A percentile compares a stretch with the other conserved stretches of the same genome.
These are phyloP conservation scores for Nothura maculosa DNA, from an alignment of 2,797 vertebrate genomes.

Conservation along the genomic window DNA sequence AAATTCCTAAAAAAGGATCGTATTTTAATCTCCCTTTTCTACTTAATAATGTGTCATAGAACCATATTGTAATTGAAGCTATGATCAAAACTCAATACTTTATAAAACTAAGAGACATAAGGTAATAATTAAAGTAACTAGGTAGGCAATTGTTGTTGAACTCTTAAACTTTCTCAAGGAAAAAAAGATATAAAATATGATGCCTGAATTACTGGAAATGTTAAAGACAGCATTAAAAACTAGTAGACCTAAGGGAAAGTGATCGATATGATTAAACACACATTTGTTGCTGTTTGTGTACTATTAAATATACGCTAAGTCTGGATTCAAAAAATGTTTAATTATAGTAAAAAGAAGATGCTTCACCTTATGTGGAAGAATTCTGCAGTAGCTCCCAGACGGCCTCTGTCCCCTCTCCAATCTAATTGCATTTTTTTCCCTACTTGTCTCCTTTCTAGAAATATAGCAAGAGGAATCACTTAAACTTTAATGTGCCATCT, in stretches of 20 bases:
- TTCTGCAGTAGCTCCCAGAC: conserved; percentile 4
- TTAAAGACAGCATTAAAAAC: conserved; percentile 48
- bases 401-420: neutral
- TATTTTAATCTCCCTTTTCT: conserved; percentile 17
- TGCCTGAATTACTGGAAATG: conserved; percentile 52
- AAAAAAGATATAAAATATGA: neutral
- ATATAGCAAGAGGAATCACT: conserved; percentile 17
- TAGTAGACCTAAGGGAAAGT: conserved; percentile 11
- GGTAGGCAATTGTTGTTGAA: conserved; percentile 23
- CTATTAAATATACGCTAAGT: neutral
- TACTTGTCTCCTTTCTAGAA: neutral
- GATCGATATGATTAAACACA: conserved; percentile 38
- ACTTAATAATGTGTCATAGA: neutral
- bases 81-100: conserved; percentile 47
- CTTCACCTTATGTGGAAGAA: conserved; percentile 4
- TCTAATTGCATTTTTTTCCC: conserved; percentile 1
- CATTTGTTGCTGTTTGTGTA: neutral
- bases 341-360: conserved; percentile 12
- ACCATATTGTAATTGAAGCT: neutral
- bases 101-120: conserved; percentile 14
- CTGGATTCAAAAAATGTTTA: conserved; percentile 22
- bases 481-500: conserved; percentile 12
- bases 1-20: conserved; percentile 16
- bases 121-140: conserved; percentile 42
- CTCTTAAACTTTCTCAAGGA: conserved; percentile 32